Percentiles rank a stretch among this genome's conserved stretches.
These are phyloP conservation scores for Sesia bembeciformis DNA, from an alignment of 2,888 invertebrate genomes.

Conservation along the genomic window DNA sequence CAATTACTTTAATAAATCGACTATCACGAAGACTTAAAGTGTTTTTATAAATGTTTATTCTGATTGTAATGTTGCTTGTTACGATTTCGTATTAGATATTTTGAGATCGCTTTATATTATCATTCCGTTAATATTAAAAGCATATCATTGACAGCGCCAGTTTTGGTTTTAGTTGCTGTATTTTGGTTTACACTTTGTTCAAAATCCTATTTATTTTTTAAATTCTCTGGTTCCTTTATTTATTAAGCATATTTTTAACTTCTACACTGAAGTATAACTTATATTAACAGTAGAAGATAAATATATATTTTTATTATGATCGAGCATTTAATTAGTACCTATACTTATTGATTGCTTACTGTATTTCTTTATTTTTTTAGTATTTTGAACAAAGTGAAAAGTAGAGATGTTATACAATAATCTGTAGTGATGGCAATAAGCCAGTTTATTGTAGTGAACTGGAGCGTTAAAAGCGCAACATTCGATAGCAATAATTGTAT, in stretches of 20 bases:
- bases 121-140: conserved; percentile 54
- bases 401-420: conserved; percentile 5
- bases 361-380: neutral
- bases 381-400: conserved; percentile 28
- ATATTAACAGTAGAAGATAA: too few species aligned
- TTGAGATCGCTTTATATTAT: conserved; percentile 35
- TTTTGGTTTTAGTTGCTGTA: conserved; percentile 44
- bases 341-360: neutral
- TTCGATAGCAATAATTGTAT: conserved; percentile 71
- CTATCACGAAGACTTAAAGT: neutral
- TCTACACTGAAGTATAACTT: too few species aligned
- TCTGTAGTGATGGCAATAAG: conserved; percentile 56
- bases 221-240: too few species aligned
- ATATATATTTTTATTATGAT: too few species aligned
- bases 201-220: conserved; percentile 9
- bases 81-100: conserved; percentile 22
- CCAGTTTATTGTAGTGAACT: conserved; percentile 41
- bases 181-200: conserved; percentile 28
- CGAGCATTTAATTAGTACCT: neutral
- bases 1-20: too few species aligned
- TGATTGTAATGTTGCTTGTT: conserved; percentile 27
- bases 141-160: conserved; percentile 53
- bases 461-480: conserved; percentile 66
- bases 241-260: too few species aligned
- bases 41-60: neutral